Percentiles rank a stretch among this genome's conserved stretches.
Conservation (phyloP, 2,888 invertebrate genomes). For the Phengaris alcon region DNA sequence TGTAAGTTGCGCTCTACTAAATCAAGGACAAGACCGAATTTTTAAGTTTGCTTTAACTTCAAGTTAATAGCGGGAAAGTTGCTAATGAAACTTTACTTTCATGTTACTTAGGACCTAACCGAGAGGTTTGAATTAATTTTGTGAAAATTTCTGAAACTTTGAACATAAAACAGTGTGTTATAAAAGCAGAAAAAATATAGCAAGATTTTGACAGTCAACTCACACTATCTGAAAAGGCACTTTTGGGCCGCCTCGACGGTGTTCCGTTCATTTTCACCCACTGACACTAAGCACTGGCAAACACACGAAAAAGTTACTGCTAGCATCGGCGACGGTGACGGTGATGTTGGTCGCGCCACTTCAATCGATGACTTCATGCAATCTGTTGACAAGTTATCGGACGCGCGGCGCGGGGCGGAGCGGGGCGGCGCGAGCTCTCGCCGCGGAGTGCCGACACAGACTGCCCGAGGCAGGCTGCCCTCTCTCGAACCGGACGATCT, state of each 20-base stretch:
- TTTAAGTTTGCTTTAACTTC: slow-evolving; percentile 8
- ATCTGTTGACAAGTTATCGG: slow-evolving; percentile 73
- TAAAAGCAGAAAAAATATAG: not conserved
- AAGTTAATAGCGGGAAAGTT: not conserved
- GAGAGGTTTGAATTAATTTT: not conserved
- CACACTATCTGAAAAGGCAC: slow-evolving; percentile 73
- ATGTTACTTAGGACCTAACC: not conserved
- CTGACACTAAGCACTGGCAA: slow-evolving; percentile 68
- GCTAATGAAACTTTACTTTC: not conserved
- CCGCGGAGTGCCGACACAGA: slow-evolving; percentile 45
- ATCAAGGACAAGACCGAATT: slow-evolving; percentile 23
- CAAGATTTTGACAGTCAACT: slow-evolving; percentile 40
- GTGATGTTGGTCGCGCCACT: slow-evolving; percentile 45
- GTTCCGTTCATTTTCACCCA: slow-evolving; percentile 74
- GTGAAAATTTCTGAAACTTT: not conserved
- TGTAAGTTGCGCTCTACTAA: slow-evolving; percentile 27
- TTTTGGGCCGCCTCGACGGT: slow-evolving; percentile 70
- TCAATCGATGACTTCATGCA: slow-evolving; percentile 76
- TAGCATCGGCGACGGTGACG: slow-evolving; percentile 32
- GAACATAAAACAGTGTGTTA: not conserved
- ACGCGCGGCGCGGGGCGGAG: slow-evolving; percentile 45
- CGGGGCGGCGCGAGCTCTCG: slow-evolving; percentile 54
- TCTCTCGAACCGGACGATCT: slow-evolving; percentile 41
- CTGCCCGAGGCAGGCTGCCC: slow-evolving; percentile 30
- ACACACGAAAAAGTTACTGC: slow-evolving; percentile 45